Evolutionary conservation across 2,113 vertebrate genomes (phyloP), one percentile per base, ranked within the genome.

Genomic region (Zosterops japonicus): DNA sequence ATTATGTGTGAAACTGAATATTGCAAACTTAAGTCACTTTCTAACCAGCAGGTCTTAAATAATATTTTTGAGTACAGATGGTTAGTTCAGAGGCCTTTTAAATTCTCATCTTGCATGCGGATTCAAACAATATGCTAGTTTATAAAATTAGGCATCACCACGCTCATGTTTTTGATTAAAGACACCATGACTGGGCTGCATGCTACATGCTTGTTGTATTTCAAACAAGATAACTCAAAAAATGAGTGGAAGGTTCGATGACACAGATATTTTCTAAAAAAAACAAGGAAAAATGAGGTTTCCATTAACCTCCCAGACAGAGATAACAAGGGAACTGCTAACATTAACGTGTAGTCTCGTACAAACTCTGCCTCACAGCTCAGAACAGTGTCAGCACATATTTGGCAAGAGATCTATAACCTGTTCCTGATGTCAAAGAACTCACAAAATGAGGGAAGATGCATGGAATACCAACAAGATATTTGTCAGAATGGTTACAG

Each of bases 311-410:
- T 74, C 29, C 28, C 44, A 19, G 59, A 61, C 28, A 76, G 16
- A 68, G 18, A 23, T 14, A 68, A 76, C 14, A 84, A 59, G 11
- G 4, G 53, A 87, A 67, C 23, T n/a, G 36, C 35, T 69, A 88
- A 79, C 8, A 35, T 44, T 23, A 53, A 19, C 0, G 0, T 61
- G 5, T 17, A 55, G 20, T 24, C 39, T 74, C 18, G 3, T 33
- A 68, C 11, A n/a, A 12, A 14, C 11, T 15, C 64, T 39, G n/a
- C 8, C 24, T 71, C 50, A 31, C 18, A 60, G 52, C 17, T n/a
- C 50, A 60, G 35, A 60, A 46, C 17, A n/a, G 8, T n/a, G 36
- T 41, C 31, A 70, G 11, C 21, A 52, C 41, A 15, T 65, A 55
- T 59, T 47, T 31, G 36, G 33, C 52, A 88, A 53, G 9, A 4